Conservation (phyloP, 2,797 vertebrate genomes). For the Catamblyrhynchus diadema region DNA sequence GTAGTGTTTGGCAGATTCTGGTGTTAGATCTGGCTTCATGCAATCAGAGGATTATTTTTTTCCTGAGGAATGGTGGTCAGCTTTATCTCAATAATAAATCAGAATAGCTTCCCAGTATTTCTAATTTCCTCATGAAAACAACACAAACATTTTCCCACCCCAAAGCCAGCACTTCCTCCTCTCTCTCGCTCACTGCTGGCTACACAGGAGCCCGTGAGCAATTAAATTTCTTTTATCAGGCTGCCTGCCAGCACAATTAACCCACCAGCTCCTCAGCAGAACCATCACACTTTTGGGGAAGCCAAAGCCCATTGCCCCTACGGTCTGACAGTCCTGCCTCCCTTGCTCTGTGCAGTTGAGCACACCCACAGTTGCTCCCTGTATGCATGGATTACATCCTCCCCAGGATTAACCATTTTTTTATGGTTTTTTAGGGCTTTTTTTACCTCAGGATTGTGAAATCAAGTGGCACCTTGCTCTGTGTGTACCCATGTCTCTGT, state of each 20-base stretch:
- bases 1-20: neutral
- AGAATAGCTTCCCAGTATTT: neutral
- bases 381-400: neutral
- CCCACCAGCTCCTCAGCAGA: neutral
- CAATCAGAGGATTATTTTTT: neutral
- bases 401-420: neutral
- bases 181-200: neutral
- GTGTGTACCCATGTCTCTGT: neutral
- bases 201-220: neutral
- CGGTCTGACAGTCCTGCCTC: fast-evolving
- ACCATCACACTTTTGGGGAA: neutral
- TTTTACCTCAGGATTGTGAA: neutral
- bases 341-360: fast-evolving
- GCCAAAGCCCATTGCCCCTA: neutral
- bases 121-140: neutral
- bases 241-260: neutral
- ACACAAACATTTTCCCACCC: neutral
- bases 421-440: neutral
- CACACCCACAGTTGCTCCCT: fast-evolving
- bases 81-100: neutral
- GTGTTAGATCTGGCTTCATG: neutral
- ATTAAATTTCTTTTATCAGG: neutral
- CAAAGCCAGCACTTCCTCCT: neutral
- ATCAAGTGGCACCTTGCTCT: neutral
- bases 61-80: neutral